Conservation (phyloP, 2,888 invertebrate species). For the Ormyrus labotus region DNA sequence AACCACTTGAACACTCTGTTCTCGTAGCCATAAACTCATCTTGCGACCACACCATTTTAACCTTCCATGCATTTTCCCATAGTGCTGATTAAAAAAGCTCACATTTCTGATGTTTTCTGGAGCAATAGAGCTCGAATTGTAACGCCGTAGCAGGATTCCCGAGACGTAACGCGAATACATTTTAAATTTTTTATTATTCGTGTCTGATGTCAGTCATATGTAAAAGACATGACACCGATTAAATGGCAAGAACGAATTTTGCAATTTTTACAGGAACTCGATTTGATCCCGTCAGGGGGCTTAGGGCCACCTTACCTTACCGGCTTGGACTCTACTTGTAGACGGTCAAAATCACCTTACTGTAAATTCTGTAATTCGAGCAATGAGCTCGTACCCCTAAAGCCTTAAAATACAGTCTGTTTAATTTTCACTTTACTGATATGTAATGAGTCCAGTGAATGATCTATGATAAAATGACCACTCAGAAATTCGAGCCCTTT, state of each 20-base stretch:
- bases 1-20: constrained; percentile 66
- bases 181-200: background rate
- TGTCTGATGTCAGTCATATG: constrained; percentile 2
- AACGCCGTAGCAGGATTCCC: constrained; percentile 59
- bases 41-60: constrained; percentile 63
- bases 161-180: constrained; percentile 60
- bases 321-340: too few species aligned
- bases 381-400: too few species aligned
- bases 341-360: too few species aligned
- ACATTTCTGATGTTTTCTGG: constrained; percentile 32
- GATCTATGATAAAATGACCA: too few species aligned
- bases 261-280: background rate
- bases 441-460: too few species aligned
- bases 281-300: background rate
- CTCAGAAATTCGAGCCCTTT: too few species aligned
- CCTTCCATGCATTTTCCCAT: constrained; percentile 59
- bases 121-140: constrained; percentile 48
- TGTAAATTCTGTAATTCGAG: too few species aligned
- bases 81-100: constrained; percentile 25
- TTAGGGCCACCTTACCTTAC: background rate
- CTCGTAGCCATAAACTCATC: constrained; percentile 65
- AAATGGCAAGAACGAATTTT: background rate
- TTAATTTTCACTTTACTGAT: too few species aligned
- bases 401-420: too few species aligned
- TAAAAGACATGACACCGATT: constrained; percentile 10